Evolutionary conservation across 1,140 invertebrate species (phyloP).

Genomic region (Microvelia longipes): DNA sequence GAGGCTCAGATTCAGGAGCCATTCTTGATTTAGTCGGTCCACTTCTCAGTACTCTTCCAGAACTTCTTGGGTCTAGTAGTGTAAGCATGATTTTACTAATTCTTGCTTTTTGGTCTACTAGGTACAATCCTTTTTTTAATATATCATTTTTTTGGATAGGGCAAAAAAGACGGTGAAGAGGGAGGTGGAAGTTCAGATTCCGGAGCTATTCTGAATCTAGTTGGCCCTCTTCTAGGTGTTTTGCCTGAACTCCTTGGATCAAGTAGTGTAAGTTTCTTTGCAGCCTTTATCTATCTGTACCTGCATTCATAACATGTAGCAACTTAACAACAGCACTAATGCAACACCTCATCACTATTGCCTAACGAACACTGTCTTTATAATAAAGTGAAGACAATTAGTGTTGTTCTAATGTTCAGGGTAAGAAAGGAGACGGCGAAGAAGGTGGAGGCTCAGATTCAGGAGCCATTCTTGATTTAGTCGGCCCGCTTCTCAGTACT

Average conservation of each 20-base stretch:
- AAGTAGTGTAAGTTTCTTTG: constrained; percentile 1
- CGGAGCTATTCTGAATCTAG: constrained; percentile 6
- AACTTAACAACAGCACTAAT: too few species aligned
- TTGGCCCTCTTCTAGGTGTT: constrained; percentile 8
- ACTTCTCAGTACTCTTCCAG: constrained; percentile 2
- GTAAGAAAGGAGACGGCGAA: constrained; percentile 7
- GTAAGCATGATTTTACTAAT: constrained; percentile 16
- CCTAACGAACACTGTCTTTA: too few species aligned
- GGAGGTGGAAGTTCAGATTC: constrained; percentile 10
- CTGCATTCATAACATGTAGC: too few species aligned
- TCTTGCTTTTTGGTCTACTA: background rate
- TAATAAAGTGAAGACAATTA: too few species aligned
- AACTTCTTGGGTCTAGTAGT: constrained; percentile 2
- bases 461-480: constrained; percentile 5
- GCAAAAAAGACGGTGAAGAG: too few species aligned
- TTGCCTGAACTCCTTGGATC: background rate
- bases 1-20: constrained; percentile 7
- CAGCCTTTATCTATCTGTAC: too few species aligned
- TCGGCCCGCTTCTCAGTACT: constrained; percentile 8
- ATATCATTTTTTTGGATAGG: too few species aligned
- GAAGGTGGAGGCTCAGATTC: constrained; percentile 10
- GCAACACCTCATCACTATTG: too few species aligned
- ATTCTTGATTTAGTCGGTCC: constrained; percentile 10
- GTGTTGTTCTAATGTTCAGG: too few species aligned
- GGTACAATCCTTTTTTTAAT: background rate